phyloP scores from a whole-genome alignment of 2,888 invertebrate genomes.

The Platerodrilus igneus region DNA sequence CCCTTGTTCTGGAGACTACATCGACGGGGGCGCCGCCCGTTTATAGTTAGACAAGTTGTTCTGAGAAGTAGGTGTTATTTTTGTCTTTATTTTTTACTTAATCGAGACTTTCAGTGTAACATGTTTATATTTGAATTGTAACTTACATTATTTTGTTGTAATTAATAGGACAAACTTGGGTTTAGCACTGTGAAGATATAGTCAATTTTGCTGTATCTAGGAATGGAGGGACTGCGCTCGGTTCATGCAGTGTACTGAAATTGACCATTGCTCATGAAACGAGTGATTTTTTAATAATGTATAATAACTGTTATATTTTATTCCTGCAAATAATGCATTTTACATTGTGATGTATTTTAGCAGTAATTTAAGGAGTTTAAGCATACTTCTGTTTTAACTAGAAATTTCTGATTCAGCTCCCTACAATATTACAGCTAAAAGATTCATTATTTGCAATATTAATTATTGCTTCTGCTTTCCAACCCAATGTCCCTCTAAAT shows the following conservation, averaged over 20 bases:
- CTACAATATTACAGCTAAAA: slow-evolving; percentile 44
- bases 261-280: slow-evolving; percentile 42
- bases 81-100: slow-evolving; percentile 42
- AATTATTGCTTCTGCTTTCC: slow-evolving; percentile 40
- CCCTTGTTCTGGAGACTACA: slow-evolving; percentile 45
- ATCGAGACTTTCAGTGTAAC: slow-evolving; percentile 42
- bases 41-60: slow-evolving; percentile 21
- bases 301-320: slow-evolving; percentile 68
- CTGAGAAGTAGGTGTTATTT: slow-evolving; percentile 38
- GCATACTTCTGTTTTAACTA: slow-evolving; percentile 46
- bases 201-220: slow-evolving; percentile 32
- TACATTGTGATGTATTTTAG: slow-evolving; percentile 64
- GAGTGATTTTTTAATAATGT: slow-evolving; percentile 47
- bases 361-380: slow-evolving; percentile 49
- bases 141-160: slow-evolving; percentile 27
- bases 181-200: slow-evolving; percentile 40
- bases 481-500: slow-evolving; percentile 39
- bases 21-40: slow-evolving; percentile 39
- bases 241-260: slow-evolving; percentile 40
- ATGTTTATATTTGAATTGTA: slow-evolving; percentile 35
- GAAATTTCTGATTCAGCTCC: slow-evolving; percentile 35
- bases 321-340: slow-evolving; percentile 70
- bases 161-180: slow-evolving; percentile 36
- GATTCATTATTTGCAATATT: slow-evolving; percentile 43
- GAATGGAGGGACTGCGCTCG: slow-evolving; percentile 43